A percentile compares a stretch with the other conserved stretches of the same genome.
These are phyloP conservation scores for Metopolophium dirhodum DNA, from an alignment of 1,140 invertebrate species.

Conservation along the genomic window DNA sequence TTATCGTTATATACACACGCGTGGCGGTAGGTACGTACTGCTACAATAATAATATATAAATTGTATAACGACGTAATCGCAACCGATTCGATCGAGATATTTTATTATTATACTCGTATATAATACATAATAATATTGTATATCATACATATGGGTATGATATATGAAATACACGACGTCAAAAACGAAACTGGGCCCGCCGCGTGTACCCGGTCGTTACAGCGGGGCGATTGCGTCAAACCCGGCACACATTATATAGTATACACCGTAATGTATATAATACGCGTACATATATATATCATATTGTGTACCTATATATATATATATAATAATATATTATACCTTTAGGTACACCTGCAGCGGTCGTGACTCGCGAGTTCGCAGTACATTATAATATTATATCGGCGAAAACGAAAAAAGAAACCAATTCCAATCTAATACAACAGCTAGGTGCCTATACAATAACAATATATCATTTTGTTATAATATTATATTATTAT, in stretches of 20 bases:
- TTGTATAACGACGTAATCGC: not conserved
- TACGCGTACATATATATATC: not conserved
- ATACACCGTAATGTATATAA: not conserved
- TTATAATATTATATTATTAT: not conserved
- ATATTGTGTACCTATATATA: not conserved
- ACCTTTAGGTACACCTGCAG: not conserved
- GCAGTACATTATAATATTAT: not conserved
- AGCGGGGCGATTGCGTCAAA: not conserved
- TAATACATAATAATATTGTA: not conserved
- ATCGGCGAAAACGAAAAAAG: not conserved
- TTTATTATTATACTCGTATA: not conserved
- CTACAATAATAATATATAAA: not conserved
- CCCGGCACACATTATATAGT: not conserved
- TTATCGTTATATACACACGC: not conserved
- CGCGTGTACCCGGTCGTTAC: not conserved
- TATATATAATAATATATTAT: not conserved
- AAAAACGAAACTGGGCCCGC: not conserved
- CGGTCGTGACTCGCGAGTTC: not conserved
- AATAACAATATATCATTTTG: not conserved
- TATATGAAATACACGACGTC: not conserved
- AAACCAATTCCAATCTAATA: not conserved
- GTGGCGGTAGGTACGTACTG: not conserved
- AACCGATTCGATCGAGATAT: not conserved
- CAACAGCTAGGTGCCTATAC: not conserved
- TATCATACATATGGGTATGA: not conserved